phyloP scores from a whole-genome alignment of 2,888 invertebrate genomes.

The Caenorhabditis plicata region DNA sequence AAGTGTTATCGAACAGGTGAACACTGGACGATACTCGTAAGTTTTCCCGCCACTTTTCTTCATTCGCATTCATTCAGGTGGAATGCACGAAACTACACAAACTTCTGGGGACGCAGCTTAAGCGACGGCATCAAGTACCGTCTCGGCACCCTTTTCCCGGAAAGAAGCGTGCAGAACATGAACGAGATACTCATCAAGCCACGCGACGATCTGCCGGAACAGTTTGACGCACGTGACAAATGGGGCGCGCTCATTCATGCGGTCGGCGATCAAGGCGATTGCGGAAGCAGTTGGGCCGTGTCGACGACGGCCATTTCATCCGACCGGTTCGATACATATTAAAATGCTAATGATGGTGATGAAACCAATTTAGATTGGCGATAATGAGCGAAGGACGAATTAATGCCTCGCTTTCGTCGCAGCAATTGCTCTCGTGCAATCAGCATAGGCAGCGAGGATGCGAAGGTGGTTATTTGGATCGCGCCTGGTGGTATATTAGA shows the following conservation, averaged over 20 bases:
- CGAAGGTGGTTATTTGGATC: conserved; percentile 83
- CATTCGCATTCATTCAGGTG: conserved; percentile 71
- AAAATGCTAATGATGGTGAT: neutral
- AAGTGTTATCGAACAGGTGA: conserved; percentile 75
- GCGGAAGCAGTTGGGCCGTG: conserved; percentile 85
- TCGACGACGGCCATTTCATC: conserved; percentile 74
- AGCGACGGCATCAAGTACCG: conserved; percentile 78
- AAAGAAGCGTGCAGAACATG: conserved; percentile 71
- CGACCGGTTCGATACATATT: conserved; percentile 33
- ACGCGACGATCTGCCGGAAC: conserved; percentile 71
- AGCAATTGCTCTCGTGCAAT: conserved; percentile 85
- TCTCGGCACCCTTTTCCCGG: conserved; percentile 75
- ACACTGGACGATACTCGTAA: conserved; percentile 69
- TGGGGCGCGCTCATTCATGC: conserved; percentile 79
- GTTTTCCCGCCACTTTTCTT: conserved; percentile 22
- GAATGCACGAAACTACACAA: conserved; percentile 79
- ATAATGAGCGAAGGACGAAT: conserved; percentile 83
- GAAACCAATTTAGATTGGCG: conserved; percentile 68
- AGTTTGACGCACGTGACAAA: conserved; percentile 77
- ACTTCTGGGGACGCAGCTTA: conserved; percentile 82
- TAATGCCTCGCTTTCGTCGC: conserved; percentile 76
- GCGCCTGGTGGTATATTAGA: conserved; percentile 86
- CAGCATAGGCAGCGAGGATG: conserved; percentile 79
- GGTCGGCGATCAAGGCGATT: conserved; percentile 73
- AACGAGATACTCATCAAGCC: conserved; percentile 66